Evolutionary conservation across 2,888 invertebrate species (phyloP).

Genomic region (Timandra comae): DNA sequence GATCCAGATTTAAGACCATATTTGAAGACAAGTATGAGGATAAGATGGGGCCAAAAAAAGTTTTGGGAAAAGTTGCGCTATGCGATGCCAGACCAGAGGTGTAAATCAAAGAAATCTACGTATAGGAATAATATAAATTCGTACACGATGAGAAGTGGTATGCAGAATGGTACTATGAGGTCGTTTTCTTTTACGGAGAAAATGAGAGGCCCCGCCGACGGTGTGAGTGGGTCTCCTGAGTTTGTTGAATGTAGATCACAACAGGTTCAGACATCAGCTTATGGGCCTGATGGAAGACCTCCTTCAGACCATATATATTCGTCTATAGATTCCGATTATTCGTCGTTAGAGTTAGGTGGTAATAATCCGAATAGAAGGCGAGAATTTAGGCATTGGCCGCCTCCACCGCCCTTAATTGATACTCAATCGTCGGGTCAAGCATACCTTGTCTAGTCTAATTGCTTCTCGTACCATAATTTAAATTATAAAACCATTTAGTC

Average conservation of each 20-base stretch:
- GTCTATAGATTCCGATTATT: slow-evolving; percentile 92
- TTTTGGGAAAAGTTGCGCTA: slow-evolving; percentile 96
- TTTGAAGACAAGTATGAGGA: slow-evolving; percentile 88
- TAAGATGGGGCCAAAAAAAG: slow-evolving; percentile 92
- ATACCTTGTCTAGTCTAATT: slow-evolving; percentile 68
- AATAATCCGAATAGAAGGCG: slow-evolving; percentile 62
- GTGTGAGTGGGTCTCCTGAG: slow-evolving; percentile 81
- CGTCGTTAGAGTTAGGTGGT: slow-evolving; percentile 83
- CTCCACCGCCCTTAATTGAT: slow-evolving; percentile 62
- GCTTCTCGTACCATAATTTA: slow-evolving; percentile 42
- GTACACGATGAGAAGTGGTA: slow-evolving; percentile 83
- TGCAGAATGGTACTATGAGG: slow-evolving; percentile 78
- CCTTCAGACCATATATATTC: slow-evolving; percentile 93
- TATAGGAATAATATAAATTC: slow-evolving; percentile 90
- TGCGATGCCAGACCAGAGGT: slow-evolving; percentile 86
- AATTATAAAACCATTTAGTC: slow-evolving; percentile 50
- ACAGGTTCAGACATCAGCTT: slow-evolving; percentile 57
- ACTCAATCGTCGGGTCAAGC: slow-evolving; percentile 68
- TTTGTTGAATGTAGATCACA: slow-evolving; percentile 53
- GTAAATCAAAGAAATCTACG: slow-evolving; percentile 67
- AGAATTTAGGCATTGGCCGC: slow-evolving; percentile 67
- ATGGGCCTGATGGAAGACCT: slow-evolving; percentile 80
- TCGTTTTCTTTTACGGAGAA: slow-evolving; percentile 78
- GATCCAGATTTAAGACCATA: slow-evolving; percentile 93
- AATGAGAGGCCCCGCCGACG: slow-evolving; percentile 54